Evolutionary conservation across 2,797 vertebrate species (phyloP).

Genomic region (Morelia viridis): DNA sequence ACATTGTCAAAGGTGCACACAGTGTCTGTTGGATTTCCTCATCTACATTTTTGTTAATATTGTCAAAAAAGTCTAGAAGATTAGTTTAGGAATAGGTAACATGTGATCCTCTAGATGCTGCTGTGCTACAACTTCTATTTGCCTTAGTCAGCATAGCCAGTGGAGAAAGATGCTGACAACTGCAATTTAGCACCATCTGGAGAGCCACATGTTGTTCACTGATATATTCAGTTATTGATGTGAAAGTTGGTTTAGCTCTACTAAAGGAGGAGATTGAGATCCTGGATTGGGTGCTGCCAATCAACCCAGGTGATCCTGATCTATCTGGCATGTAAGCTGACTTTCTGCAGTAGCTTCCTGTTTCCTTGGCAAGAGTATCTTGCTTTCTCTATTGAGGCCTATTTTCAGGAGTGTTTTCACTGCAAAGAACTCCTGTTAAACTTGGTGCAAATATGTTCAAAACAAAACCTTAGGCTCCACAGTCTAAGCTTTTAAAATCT

Average conservation of each 20-base stretch:
- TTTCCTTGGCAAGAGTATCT: neutral
- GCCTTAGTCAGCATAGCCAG: neutral
- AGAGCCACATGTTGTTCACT: neutral
- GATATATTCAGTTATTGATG: neutral
- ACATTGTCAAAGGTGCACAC: neutral
- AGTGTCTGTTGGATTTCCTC: neutral
- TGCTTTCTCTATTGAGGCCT: neutral
- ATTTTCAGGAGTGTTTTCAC: neutral
- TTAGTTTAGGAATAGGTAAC: neutral
- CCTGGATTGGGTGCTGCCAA: neutral
- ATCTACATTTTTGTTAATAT: neutral
- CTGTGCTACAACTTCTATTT: neutral
- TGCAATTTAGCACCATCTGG: neutral
- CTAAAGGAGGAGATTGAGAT: neutral
- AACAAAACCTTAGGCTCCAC: neutral
- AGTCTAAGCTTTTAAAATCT: constrained; percentile 38
- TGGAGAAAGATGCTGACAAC: neutral
- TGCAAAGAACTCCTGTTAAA: neutral
- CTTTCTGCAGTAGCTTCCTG: neutral
- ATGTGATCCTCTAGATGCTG: neutral
- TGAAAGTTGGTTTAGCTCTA: neutral
- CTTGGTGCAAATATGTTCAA: neutral
- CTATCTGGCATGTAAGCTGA: neutral
- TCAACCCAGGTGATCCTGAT: neutral
- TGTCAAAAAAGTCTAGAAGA: neutral